These are phyloP conservation scores for Plotosus lineatus DNA, from an alignment of 2,113 vertebrate species.

Conservation along the genomic window DNA sequence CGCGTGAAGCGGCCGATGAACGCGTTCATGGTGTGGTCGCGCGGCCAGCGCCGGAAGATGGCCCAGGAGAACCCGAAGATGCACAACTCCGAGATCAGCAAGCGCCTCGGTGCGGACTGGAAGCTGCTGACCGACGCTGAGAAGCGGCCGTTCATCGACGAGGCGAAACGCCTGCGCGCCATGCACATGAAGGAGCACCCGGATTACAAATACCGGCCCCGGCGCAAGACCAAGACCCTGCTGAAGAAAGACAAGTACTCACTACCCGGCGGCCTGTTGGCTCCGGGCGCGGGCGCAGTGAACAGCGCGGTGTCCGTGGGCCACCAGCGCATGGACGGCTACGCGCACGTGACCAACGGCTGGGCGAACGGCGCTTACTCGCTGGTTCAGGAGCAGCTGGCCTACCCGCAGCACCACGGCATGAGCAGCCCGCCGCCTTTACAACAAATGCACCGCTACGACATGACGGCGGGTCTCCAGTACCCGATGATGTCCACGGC, in stretches of 20 bases:
- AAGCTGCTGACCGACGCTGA: constrained; percentile 95
- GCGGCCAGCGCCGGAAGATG: constrained; percentile 96
- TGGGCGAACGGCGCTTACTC: constrained; percentile 98
- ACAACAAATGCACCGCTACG: constrained; percentile 97
- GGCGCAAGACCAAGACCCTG: constrained; percentile 98
- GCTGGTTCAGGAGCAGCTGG: constrained; percentile 94
- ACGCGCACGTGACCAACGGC: constrained; percentile 90
- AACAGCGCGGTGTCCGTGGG: constrained; percentile 87
- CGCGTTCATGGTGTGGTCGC: constrained; percentile 99
- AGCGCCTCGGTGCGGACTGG: constrained; percentile 96
- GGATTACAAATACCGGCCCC: constrained; percentile 99
- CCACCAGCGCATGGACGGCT: constrained; percentile 89
- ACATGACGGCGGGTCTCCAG: constrained; percentile 92
- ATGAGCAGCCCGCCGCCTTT: constrained; percentile 92
- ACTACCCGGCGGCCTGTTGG: constrained; percentile 85
- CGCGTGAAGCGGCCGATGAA: constrained; percentile 98
- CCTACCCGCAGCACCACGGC: constrained; percentile 89
- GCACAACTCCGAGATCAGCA: constrained; percentile 99
- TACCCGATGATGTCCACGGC: constrained; percentile 97
- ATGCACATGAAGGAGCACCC: constrained; percentile 99
- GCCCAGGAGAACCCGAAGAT: constrained; percentile 98
- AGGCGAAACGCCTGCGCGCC: constrained; percentile 93
- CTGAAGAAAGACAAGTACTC: constrained; percentile 99
- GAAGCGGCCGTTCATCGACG: constrained; percentile 97
- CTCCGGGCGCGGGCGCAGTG: constrained; percentile 79